These are phyloP conservation scores for Marmota flaviventris DNA, from an alignment of 2,113 vertebrate species.

Conservation along the genomic window DNA sequence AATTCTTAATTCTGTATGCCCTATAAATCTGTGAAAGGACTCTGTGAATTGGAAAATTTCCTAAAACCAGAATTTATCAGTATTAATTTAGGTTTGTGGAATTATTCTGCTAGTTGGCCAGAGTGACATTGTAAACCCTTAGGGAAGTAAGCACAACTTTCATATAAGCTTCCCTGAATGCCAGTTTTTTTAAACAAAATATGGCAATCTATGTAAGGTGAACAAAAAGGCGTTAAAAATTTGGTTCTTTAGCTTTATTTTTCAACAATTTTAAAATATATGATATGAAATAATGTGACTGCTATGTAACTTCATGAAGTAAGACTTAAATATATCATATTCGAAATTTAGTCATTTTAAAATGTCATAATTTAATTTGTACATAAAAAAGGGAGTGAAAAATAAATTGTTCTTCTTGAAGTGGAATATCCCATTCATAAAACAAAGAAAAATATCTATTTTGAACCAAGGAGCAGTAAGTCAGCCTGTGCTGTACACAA, in stretches of 20 bases:
- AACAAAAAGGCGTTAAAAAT: background rate
- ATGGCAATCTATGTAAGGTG: background rate
- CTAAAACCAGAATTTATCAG: background rate
- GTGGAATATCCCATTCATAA: background rate
- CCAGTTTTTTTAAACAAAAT: slow-evolving; percentile 3
- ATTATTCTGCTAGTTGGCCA: background rate
- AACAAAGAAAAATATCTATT: background rate
- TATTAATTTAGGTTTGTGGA: background rate
- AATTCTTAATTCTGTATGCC: background rate
- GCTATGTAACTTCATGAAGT: background rate
- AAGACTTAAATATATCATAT: background rate
- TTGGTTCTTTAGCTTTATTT: background rate
- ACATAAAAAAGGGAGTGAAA: background rate
- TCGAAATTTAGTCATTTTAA: background rate
- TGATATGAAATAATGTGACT: background rate
- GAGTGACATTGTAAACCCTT: background rate
- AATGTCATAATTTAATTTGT: background rate
- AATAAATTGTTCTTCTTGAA: background rate
- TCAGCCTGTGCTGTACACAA: background rate
- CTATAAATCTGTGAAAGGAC: background rate
- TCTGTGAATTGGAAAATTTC: background rate
- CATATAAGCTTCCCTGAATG: background rate
- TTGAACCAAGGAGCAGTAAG: background rate
- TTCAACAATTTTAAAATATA: background rate
- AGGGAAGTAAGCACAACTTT: background rate